Conservation (phyloP, 2,113 vertebrate species). For the Barnardius zonarius region DNA sequence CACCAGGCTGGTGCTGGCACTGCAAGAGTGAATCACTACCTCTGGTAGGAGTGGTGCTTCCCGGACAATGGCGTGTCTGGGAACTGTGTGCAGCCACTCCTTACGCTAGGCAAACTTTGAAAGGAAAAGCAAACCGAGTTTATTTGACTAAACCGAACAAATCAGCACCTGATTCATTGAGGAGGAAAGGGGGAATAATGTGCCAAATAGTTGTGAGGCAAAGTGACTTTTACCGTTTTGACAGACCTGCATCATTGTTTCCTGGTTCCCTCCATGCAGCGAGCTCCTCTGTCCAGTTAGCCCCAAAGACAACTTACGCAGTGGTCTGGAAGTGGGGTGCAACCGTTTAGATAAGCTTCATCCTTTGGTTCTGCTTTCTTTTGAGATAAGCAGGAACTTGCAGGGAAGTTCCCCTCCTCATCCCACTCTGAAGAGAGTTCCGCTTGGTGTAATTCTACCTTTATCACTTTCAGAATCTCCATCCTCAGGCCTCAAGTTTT, state of each 20-base stretch:
- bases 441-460: not conserved
- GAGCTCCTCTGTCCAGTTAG: not conserved
- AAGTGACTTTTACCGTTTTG: not conserved
- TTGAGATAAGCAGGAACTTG: not conserved
- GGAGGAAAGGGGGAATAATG: not conserved
- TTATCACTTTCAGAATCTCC: not conserved
- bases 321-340: not conserved
- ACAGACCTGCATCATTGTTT: not conserved
- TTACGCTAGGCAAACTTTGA: constrained; percentile 11
- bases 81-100: constrained; percentile 22
- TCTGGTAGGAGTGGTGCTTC: not conserved
- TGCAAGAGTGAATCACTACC: not conserved
- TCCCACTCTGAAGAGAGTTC: not conserved
- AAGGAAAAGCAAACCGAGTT: constrained; percentile 46
- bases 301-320: not conserved
- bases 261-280: not conserved
- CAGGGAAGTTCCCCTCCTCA: not conserved
- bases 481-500: not conserved
- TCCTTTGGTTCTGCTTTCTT: not conserved
- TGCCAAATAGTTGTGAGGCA: not conserved
- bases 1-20: fast-evolving
- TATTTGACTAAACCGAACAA: constrained; percentile 35
- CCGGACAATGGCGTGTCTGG: not conserved
- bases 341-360: not conserved
- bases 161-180: not conserved